These are phyloP conservation scores for Notodonta dromedarius DNA, from an alignment of 2,888 invertebrate genomes.

Conservation along the genomic window DNA sequence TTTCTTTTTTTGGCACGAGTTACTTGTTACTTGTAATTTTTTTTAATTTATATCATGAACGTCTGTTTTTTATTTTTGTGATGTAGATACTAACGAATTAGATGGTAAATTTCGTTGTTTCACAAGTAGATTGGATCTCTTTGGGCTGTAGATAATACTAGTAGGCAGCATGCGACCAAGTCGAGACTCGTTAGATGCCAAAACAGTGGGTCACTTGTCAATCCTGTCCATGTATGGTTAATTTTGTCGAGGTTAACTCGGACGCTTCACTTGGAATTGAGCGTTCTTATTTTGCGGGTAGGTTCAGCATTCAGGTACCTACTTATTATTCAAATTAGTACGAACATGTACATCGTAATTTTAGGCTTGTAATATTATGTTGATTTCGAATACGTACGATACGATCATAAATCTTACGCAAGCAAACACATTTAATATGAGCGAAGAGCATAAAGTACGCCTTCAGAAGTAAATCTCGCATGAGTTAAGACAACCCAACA, in stretches of 20 bases:
- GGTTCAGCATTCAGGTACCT: too few species aligned
- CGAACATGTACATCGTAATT: too few species aligned
- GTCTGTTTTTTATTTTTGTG: background rate
- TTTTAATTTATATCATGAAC: background rate
- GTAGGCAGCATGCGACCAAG: slow-evolving; percentile 27
- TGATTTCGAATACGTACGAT: too few species aligned
- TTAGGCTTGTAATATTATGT: too few species aligned
- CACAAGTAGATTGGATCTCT: slow-evolving; percentile 8
- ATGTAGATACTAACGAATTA: background rate
- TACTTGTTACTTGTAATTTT: background rate
- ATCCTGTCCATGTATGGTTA: slow-evolving; percentile 27
- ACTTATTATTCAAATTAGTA: too few species aligned
- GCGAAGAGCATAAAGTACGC: slow-evolving; percentile 47
- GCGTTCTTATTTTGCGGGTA: background rate
- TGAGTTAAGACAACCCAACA: slow-evolving; percentile 41
- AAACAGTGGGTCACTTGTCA: slow-evolving; percentile 26
- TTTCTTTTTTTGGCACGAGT: slow-evolving; percentile 14
- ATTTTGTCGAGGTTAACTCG: slow-evolving; percentile 25
- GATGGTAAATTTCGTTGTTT: background rate
- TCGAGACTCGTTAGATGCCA: slow-evolving; percentile 21
- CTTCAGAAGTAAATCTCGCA: slow-evolving; percentile 40
- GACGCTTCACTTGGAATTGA: slow-evolving; percentile 19
- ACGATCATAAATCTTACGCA: slow-evolving; percentile 46
- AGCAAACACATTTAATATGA: slow-evolving; percentile 45
- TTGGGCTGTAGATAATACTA: slow-evolving; percentile 21